Conservation (phyloP, 2,797 vertebrate genomes). For the Squalus acanthias region DNA sequence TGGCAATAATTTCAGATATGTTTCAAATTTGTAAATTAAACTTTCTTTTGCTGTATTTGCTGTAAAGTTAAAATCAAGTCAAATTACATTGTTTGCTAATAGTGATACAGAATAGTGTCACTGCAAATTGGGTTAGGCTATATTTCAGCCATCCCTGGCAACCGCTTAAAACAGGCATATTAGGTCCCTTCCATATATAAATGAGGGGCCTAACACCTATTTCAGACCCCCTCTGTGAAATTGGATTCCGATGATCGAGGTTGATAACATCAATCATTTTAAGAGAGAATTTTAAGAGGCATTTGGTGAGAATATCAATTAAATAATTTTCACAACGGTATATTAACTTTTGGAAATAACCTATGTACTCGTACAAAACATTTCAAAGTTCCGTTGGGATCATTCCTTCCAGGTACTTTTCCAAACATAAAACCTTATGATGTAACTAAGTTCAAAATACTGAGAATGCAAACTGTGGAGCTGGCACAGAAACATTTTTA, state of each 20-base stretch:
- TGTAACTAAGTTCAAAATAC: not conserved
- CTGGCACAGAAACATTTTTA: not conserved
- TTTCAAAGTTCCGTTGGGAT: not conserved
- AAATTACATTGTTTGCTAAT: too few species aligned
- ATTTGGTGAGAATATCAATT: not conserved
- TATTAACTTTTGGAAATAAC: not conserved
- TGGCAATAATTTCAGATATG: not conserved
- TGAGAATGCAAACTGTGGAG: not conserved
- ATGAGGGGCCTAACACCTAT: too few species aligned
- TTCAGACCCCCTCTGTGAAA: too few species aligned
- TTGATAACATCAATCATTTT: not conserved
- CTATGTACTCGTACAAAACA: not conserved
- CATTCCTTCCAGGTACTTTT: not conserved
- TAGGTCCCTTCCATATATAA: too few species aligned
- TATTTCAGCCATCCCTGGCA: too few species aligned
- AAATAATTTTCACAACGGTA: too few species aligned
- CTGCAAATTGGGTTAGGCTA: not conserved
- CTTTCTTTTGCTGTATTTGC: too few species aligned
- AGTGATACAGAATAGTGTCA: not conserved
- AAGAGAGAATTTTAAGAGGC: not conserved
- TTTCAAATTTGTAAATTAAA: not conserved
- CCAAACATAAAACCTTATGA: not conserved
- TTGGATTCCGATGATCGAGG: not conserved
- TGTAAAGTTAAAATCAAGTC: too few species aligned
- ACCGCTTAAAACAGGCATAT: too few species aligned